phyloP scores from a whole-genome alignment of 2,113 vertebrate species.

The Marmota flaviventris region DNA sequence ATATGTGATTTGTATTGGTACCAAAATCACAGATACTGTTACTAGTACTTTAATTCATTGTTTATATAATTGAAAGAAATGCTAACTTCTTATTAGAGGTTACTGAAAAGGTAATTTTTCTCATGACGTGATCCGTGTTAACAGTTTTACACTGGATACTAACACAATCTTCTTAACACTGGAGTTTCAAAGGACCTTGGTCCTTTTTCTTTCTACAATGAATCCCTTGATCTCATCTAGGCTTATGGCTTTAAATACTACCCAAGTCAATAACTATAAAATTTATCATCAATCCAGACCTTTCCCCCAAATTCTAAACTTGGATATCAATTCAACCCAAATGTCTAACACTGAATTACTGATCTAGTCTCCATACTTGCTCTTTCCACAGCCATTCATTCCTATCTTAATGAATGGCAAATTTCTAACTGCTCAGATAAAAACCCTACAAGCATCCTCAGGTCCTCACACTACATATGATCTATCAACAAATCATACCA shows the following conservation, averaged over 20 bases:
- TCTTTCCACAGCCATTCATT: slow-evolving; percentile 15
- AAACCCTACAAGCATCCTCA: slow-evolving; percentile 17
- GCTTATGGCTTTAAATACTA: not conserved
- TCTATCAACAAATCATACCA: slow-evolving; percentile 32
- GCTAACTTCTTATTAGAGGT: slow-evolving; percentile 17
- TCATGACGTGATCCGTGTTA: not conserved
- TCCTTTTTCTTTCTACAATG: slow-evolving; percentile 16
- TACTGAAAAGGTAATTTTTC: not conserved
- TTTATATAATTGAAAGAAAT: slow-evolving; percentile 60
- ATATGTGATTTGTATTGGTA: slow-evolving; percentile 21
- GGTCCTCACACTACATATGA: not conserved
- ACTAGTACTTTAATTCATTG: not conserved
- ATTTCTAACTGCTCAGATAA: slow-evolving; percentile 50
- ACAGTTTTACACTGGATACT: not conserved
- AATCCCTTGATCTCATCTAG: slow-evolving; percentile 23
- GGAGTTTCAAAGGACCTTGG: slow-evolving; percentile 17
- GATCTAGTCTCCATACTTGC: not conserved
- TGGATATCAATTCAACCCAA: not conserved
- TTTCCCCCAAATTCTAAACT: not conserved
- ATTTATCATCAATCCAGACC: not conserved
- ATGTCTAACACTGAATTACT: slow-evolving; percentile 34
- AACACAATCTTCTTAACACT: not conserved
- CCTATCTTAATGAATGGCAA: not conserved
- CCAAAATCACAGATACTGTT: slow-evolving; percentile 51
- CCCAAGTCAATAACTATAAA: slow-evolving; percentile 6